These are phyloP conservation scores for Drosophila cardini DNA, from an alignment of 1,140 invertebrate genomes.

Conservation along the genomic window DNA sequence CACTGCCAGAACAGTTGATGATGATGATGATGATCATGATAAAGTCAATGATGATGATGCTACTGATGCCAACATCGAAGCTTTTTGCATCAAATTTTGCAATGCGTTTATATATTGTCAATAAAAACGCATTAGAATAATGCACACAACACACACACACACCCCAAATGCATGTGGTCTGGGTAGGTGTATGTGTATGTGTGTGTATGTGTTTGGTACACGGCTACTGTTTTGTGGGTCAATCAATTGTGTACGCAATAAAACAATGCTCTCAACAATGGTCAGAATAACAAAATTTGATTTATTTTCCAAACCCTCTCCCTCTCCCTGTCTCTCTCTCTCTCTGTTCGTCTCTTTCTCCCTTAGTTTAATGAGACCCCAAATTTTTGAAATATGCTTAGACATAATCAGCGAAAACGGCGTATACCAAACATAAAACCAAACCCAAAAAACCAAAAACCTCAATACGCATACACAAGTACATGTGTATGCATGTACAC, in stretches of 20 bases:
- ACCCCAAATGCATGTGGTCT: neutral
- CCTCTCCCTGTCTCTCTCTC: neutral
- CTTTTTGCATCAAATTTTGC: constrained; percentile 45
- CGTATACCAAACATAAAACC: constrained; percentile 6
- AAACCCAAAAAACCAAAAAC: constrained; percentile 5
- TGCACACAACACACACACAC: constrained; percentile 24
- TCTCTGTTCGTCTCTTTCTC: neutral
- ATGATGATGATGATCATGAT: constrained; percentile 6
- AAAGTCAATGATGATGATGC: constrained; percentile 28
- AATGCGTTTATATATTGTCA: constrained; percentile 69
- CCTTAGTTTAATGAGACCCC: neutral
- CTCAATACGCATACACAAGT: constrained; percentile 1
- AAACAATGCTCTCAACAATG: constrained; percentile 47
- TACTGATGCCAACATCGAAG: constrained; percentile 11
- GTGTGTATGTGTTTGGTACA: too few species aligned
- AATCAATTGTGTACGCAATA: constrained; percentile 67
- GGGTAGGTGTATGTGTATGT: too few species aligned
- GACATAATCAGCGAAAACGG: constrained; percentile 20
- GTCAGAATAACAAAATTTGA: constrained; percentile 4
- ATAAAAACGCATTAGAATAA: constrained; percentile 78
- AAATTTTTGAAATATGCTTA: constrained; percentile 24
- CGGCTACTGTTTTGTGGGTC: constrained; percentile 47
- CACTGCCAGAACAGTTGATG: too few species aligned
- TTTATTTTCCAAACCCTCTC: constrained; percentile 4
- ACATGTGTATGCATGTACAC: too few species aligned